Base-by-base conservation (phyloP, 2,888 invertebrate species). In the Clostera curtula region DNA sequence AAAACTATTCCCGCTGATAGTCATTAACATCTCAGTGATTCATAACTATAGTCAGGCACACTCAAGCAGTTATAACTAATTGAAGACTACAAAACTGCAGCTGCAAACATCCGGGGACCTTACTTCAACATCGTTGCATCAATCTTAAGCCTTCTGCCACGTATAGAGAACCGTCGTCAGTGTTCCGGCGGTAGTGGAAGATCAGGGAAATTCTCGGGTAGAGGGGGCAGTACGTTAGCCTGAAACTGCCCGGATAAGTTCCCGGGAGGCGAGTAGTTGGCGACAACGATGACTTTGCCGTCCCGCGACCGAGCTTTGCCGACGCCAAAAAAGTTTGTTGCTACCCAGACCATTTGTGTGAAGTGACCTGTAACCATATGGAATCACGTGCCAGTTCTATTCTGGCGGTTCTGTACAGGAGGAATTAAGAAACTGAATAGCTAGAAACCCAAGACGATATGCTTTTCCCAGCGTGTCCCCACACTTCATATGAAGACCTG, bases 281-380 rank as follows among this genome's bases (percentile, higher is more conserved):
- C 93, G 1, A 95, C 95, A 0, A 95, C 93, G 40, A 93, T 90
- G 22, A 92, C 86, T 57, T 92, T 92, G 7, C 93, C 93, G 8
- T 90, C 90, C 20, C 90, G 82, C 15, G 91, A 91, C 26, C 89
- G 86, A 1, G 93, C 93, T 58, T 92, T 93, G 4, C 93, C 95
- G 1, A 95, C 88, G 2, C 95, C 95, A 56, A 94, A 89, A 62
- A 89, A 88, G 21, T 88, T 86, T 2, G 91, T 92, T 23, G 85
- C 86, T 17, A 88, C 87, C 95, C 95, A 95, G 12, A 95, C 92
- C 68, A 95, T 85, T 75, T 95, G 95, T 0, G 93, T 93, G 70
- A 95, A 95, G 68, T 94, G 93, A 32, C 94, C 94, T 93, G 70
- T 16, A n/a, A n/a, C n/a, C n/a, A n/a, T n/a, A n/a, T n/a, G n/a